These are phyloP conservation scores for Caenorhabditis parvicauda DNA, from an alignment of 2,888 invertebrate species.

Conservation along the genomic window DNA sequence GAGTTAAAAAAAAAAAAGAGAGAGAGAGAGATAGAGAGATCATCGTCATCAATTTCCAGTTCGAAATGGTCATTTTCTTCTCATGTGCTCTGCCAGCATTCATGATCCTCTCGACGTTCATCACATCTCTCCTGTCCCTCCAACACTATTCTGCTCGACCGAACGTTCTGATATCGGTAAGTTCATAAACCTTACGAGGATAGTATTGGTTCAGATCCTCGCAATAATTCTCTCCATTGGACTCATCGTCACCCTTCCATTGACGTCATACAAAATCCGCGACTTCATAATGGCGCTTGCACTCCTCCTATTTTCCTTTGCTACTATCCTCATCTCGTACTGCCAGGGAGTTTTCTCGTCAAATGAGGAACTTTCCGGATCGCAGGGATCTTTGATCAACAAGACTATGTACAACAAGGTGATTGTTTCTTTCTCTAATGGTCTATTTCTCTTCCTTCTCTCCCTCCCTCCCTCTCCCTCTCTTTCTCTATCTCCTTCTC, in stretches of 20 bases:
- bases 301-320: too few species aligned
- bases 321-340: constrained; percentile 11
- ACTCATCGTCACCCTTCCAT: constrained; percentile 32
- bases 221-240: constrained; percentile 22
- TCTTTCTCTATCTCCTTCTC: too few species aligned
- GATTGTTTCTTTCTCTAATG: too few species aligned
- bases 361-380: constrained; percentile 3
- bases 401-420: constrained; percentile 17
- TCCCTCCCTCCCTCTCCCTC: too few species aligned
- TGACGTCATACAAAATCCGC: constrained; percentile 25
- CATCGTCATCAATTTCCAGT: too few species aligned
- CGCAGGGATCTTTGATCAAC: constrained; percentile 4
- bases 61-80: constrained; percentile 14
- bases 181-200: neutral
- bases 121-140: constrained; percentile 33
- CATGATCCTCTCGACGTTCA: constrained; percentile 28
- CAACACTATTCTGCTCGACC: constrained; percentile 32
- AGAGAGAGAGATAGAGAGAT: too few species aligned
- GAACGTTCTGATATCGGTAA: constrained; percentile 34
- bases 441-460: too few species aligned
- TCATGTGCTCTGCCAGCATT: constrained; percentile 29
- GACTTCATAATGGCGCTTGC: constrained; percentile 36
- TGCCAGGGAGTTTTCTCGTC: constrained; percentile 11
- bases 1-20: too few species aligned
- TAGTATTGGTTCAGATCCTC: constrained; percentile 16